Base-by-base conservation (phyloP, 2,113 vertebrate species). In the Alaudala cheleensis region DNA sequence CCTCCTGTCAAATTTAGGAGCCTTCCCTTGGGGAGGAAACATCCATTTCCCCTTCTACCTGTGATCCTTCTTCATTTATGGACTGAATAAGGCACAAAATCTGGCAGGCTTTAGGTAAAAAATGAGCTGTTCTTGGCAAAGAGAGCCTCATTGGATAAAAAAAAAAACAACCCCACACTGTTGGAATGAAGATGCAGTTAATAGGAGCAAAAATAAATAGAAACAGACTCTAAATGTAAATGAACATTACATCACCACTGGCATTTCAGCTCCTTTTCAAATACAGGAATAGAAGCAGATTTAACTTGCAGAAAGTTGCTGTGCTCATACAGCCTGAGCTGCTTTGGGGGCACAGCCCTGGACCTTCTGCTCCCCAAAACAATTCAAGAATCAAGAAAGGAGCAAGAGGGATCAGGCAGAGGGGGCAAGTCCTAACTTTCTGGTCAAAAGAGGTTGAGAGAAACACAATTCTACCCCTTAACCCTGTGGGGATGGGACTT, bases 181-280 rank as follows among this genome's bases (percentile, higher is more conserved):
- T 57, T 77, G 56, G 69, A 78, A 88, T 8, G 5, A 7, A 93
- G 86, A 83, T 82, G 56, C 85, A 81, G 81, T 49, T 91, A 96
- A 96, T 95, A 77, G 87, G 71, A 93, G 39, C 26, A 81, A 84
- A 97, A 95, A 95, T 94, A 94, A 96, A 96, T 70, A 92, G 89
- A 89, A 94, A 64, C 65, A 90, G 87, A 73, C 78, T 91, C 71
- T 60, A 95, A 78, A 97, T 95, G 92, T 91, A 96, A 97, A 96
- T 92, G 81, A 86, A 92, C 71, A 77, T 95, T 54, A 90, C 90
- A 73, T 95, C 96, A 96, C 71, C 71, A 18, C 74, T 78, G 82
- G 94, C 92, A 96, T 93, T 95, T 91, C 86, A 79, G 58, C 71
- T 91, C 74, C 60, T 82, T 95, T 83, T 80, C 81, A 88, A 88